Evolutionary conservation across 2,113 vertebrate genomes (phyloP).

Genomic region (Naja naja): DNA sequence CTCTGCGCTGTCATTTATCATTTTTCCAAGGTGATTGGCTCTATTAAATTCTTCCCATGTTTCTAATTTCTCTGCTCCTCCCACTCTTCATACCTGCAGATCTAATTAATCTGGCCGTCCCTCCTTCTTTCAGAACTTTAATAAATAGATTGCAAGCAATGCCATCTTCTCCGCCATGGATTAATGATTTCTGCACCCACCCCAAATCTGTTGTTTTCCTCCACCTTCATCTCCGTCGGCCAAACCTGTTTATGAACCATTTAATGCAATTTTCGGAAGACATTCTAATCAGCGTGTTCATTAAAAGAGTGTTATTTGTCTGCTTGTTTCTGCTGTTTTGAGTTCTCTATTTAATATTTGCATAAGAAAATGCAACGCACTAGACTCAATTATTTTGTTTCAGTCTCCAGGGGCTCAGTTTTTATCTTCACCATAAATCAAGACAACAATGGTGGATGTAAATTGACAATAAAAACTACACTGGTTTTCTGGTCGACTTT

Average conservation of each 20-base stretch:
- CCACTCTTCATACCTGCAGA: conserved; percentile 65
- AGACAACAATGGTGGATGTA: neutral
- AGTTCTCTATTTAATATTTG: neutral
- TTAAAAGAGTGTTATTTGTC: neutral
- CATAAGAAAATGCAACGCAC: neutral
- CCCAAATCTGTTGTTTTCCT: conserved; percentile 64
- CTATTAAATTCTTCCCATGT: conserved; percentile 49
- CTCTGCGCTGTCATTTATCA: conserved; percentile 38
- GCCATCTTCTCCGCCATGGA: conserved; percentile 57
- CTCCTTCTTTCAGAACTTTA: conserved; percentile 67
- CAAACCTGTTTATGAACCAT: conserved; percentile 53
- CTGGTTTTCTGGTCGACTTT: neutral
- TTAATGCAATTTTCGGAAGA: conserved; percentile 2
- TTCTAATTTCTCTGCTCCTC: conserved; percentile 62
- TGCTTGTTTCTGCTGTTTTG: neutral
- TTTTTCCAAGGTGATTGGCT: conserved; percentile 45
- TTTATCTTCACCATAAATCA: neutral
- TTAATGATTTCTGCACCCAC: conserved; percentile 42
- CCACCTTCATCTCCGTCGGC: conserved; percentile 58
- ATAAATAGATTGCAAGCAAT: conserved; percentile 63
- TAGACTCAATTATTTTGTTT: neutral
- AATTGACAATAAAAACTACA: neutral
- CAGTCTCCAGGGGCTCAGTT: neutral
- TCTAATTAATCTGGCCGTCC: conserved; percentile 67
- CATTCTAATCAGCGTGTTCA: neutral